Percentiles rank a stretch among this genome's conserved stretches.
Evolutionary conservation across 1,140 invertebrate species (phyloP).

Genomic region (Bombus picipes): DNA sequence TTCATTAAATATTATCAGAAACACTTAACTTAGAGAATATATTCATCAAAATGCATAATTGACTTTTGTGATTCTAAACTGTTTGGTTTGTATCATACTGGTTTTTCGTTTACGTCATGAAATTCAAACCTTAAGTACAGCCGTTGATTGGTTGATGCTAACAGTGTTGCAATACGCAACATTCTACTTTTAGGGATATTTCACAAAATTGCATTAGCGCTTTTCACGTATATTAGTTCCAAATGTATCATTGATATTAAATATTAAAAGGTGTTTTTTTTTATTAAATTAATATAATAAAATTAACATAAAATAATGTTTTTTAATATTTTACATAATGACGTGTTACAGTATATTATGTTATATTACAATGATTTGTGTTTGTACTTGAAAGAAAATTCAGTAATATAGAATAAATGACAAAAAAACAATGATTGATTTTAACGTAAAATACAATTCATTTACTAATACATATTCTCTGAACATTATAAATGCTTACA

Average conservation of each 20-base stretch:
- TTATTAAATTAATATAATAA: conserved; percentile 17
- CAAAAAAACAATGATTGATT: background rate
- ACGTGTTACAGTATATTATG: conserved; percentile 20
- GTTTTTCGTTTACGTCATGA: conserved; percentile 57
- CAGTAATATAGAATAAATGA: background rate
- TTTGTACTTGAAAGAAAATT: background rate
- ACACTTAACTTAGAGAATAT: background rate
- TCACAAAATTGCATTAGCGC: background rate
- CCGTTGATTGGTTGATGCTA: conserved; percentile 33
- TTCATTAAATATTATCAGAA: background rate
- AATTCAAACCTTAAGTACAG: conserved; percentile 61
- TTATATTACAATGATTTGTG: conserved; percentile 10
- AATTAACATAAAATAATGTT: conserved; percentile 9
- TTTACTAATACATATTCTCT: conserved; percentile 5
- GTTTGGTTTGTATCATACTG: conserved; percentile 57
- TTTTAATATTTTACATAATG: conserved; percentile 8
- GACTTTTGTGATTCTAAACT: background rate
- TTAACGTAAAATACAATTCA: conserved; percentile 17
- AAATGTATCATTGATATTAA: too few relatives aligned
- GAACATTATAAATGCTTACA: background rate
- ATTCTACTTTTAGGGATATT: conserved; percentile 13
- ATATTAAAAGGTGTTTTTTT: background rate
- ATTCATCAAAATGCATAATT: conserved; percentile 23
- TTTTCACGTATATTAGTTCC: background rate
- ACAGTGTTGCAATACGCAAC: conserved; percentile 1